Conservation (phyloP, 2,113 vertebrate genomes). For the Dascyllus trimaculatus region DNA sequence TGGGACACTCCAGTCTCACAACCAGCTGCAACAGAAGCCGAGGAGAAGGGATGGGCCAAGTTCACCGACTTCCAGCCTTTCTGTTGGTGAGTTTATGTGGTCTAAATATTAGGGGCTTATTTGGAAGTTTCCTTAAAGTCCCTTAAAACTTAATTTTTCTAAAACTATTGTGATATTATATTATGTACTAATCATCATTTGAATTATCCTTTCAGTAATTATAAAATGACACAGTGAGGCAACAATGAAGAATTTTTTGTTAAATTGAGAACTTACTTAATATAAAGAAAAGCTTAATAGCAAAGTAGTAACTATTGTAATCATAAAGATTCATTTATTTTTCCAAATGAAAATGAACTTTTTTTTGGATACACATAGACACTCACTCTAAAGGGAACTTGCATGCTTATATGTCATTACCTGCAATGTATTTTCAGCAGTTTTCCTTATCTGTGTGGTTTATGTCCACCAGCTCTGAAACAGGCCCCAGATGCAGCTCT, state of each 20-base stretch:
- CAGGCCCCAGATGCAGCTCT: constrained; percentile 91
- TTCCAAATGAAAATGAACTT: too few relatives aligned
- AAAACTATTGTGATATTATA: neutral
- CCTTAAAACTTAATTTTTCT: neutral
- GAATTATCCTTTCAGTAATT: neutral
- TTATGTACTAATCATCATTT: neutral
- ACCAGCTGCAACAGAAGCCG: constrained; percentile 70
- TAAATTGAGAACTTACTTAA: too few relatives aligned
- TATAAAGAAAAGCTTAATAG: too few relatives aligned
- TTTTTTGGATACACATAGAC: too few relatives aligned
- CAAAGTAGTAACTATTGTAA: too few relatives aligned
- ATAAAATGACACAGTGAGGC: neutral
- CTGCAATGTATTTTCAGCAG: neutral
- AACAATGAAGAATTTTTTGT: too few relatives aligned
- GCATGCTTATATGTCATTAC: too few relatives aligned
- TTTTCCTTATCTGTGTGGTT: constrained; percentile 20
- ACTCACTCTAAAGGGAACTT: too few relatives aligned
- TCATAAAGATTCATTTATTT: too few relatives aligned
- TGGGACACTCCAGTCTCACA: constrained; percentile 85
- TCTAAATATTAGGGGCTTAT: neutral
- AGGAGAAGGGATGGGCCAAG: constrained; percentile 95
- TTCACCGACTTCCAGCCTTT: constrained; percentile 95
- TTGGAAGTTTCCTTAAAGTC: neutral
- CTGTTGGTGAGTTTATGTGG: constrained; percentile 88
- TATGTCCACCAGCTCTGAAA: constrained; percentile 88